phyloP scores from a whole-genome alignment of 2,113 vertebrate genomes.

The Prionailurus viverrinus region DNA sequence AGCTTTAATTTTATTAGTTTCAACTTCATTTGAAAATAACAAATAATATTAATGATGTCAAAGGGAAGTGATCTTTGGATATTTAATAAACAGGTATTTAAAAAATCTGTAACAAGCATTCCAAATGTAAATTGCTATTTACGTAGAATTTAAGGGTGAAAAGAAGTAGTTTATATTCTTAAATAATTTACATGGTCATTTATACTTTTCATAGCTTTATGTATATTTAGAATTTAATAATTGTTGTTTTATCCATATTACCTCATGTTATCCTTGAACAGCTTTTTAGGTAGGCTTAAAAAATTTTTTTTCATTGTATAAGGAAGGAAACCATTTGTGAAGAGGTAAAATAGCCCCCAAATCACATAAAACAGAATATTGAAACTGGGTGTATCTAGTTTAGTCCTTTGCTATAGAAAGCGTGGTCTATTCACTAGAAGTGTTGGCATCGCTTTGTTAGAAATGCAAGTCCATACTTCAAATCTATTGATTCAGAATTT shows the following conservation, averaged over 20 bases:
- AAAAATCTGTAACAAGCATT: background rate
- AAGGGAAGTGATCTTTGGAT: background rate
- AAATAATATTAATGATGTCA: background rate
- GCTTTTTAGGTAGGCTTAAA: background rate
- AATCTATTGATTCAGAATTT: background rate
- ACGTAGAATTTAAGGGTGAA: background rate
- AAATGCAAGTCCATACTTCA: background rate
- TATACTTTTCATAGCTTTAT: background rate
- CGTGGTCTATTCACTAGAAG: background rate
- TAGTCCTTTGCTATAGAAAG: background rate
- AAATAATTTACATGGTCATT: background rate
- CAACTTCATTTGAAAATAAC: background rate
- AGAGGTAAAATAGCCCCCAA: background rate
- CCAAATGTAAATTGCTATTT: background rate
- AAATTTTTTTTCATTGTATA: background rate
- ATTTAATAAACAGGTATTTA: background rate
- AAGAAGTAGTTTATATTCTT: background rate
- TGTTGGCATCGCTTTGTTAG: background rate
- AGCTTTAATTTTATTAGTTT: background rate
- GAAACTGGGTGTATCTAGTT: background rate
- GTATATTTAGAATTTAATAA: background rate
- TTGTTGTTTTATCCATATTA: background rate
- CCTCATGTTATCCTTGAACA: background rate
- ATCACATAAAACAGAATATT: background rate
- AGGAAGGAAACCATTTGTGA: background rate